These are phyloP conservation scores for Lanius ludovicianus DNA, from an alignment of 2,113 vertebrate genomes.

Conservation along the genomic window DNA sequence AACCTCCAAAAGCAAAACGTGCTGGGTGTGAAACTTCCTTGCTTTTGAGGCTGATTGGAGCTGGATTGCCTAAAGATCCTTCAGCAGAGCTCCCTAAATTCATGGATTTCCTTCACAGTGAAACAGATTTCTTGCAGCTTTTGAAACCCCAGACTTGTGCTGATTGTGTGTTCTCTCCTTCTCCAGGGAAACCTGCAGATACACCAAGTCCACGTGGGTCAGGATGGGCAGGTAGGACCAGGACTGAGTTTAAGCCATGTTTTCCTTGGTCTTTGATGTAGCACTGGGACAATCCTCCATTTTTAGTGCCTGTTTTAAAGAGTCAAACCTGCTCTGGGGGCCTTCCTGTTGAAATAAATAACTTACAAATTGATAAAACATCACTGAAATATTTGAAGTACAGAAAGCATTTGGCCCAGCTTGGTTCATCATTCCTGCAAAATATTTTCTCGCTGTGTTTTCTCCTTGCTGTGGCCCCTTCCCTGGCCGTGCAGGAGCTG, in stretches of 20 bases:
- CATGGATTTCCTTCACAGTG: not conserved
- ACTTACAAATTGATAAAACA: not conserved
- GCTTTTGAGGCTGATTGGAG: not conserved
- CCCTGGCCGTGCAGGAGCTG: not conserved
- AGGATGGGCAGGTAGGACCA: constrained; percentile 93
- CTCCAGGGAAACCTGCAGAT: constrained; percentile 96
- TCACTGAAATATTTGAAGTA: not conserved
- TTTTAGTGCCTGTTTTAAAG: not conserved
- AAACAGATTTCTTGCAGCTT: not conserved
- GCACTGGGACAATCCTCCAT: not conserved
- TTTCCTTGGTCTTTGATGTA: not conserved
- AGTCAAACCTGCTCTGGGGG: not conserved
- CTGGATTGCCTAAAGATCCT: not conserved
- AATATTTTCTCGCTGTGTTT: not conserved
- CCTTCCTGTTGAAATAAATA: not conserved
- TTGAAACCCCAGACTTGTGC: not conserved
- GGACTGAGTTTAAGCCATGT: accelerated
- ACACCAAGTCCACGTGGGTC: constrained; percentile 93
- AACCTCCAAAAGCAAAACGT: not conserved
- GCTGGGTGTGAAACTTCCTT: not conserved
- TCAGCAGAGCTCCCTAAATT: not conserved
- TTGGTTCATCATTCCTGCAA: not conserved
- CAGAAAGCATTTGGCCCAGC: not conserved
- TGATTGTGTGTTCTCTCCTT: not conserved
- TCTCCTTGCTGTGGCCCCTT: not conserved